Evolutionary conservation across 2,113 vertebrate genomes (phyloP), one percentile per base, ranked within the genome.

Genomic region (Xyrauchen texanus): DNA sequence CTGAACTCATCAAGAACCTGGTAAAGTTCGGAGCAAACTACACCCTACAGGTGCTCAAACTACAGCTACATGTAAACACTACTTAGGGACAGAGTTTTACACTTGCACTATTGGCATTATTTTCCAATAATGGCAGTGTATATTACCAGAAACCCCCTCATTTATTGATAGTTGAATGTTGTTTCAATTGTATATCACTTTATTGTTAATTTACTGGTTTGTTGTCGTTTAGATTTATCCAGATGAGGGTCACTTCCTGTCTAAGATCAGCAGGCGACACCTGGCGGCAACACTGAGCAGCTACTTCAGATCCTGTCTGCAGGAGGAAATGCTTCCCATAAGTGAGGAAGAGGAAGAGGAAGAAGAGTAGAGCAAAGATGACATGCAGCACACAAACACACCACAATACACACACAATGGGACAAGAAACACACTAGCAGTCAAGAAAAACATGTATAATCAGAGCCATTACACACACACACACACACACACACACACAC

Each of bases 11-110:
- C 89, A 98, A 96, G 88, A 95, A 94, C 85, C 93, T 99, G 65
- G 96, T 99, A 91, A 96, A 95, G 91, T 93, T 95, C 73, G 96
- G 95, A 82, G 95, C 96, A 81, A 99, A 99, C 92, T 98, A 99
- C 88, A 96, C 96, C 63, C 94, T 98, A 93, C 98, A 99, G 98
- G 98, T 98, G 92, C 47, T 64, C 21, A 42, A 77, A 34, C 21
- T 34, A 34, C 21, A 34, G 21, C 21, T 34, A 34, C 21, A 34
- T 3, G 21, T 34, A 3, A 34, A 34, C 21, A 34, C 21, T 34
- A 34, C 21, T 34, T 34, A 34, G 21, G 21, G 21, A 34, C 21
- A 34, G 21, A 1, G 3, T 1, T 34, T 34, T 34, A 34, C 21
- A 34, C 21, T 34, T 34, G 21, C 21, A 34, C 3, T 34, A 34